Evolutionary conservation across 2,797 vertebrate genomes (phyloP).

Genomic region (Onychomys leucogaster): DNA sequence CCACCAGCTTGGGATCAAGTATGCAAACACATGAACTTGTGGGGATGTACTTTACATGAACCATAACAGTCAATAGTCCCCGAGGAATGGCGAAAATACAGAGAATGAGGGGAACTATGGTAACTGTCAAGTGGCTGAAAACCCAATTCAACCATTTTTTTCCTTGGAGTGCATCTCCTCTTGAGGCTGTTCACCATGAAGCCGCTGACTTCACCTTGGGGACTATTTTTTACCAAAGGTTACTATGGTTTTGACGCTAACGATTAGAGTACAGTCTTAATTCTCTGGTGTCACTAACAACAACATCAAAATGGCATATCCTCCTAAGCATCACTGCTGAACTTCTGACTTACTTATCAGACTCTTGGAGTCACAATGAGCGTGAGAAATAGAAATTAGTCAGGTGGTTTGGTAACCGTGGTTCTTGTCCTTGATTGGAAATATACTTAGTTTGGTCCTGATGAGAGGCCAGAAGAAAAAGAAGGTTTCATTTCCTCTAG

Average conservation of each 20-base stretch:
- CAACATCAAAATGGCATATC: neutral
- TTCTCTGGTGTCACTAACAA: neutral
- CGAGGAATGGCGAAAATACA: too few relatives aligned
- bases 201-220: neutral
- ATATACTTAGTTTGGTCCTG: neutral
- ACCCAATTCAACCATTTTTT: neutral
- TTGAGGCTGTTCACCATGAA: neutral
- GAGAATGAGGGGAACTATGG: neutral
- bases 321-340: neutral
- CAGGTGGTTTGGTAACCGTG: too few relatives aligned
- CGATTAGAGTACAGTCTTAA: neutral
- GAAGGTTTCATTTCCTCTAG: neutral
- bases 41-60: neutral
- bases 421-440: neutral
- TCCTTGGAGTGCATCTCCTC: neutral
- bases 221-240: neutral
- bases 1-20: too few relatives aligned
- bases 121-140: neutral
- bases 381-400: neutral
- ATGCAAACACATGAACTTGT: neutral
- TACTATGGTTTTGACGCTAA: neutral
- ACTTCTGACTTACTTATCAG: neutral
- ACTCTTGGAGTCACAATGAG: neutral
- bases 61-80: neutral
- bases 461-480: neutral